Evolutionary conservation across 1,140 invertebrate genomes (phyloP).

Genomic region (Stegodyphus mimosarum): DNA sequence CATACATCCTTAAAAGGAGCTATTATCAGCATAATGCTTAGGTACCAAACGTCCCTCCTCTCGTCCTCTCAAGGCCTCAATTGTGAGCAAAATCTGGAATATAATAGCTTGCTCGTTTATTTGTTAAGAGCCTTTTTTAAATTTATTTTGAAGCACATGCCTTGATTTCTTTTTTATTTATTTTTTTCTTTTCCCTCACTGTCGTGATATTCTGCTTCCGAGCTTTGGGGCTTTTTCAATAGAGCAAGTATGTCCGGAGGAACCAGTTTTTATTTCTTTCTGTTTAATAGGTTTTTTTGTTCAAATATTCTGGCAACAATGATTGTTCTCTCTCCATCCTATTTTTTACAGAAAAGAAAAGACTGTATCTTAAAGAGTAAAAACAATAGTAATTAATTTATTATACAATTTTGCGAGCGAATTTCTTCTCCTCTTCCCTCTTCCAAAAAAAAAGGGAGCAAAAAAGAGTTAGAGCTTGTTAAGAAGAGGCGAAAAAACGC

Average conservation of each 20-base stretch:
- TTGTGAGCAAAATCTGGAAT: neutral
- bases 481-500: too few species aligned
- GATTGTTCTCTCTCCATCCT: neutral
- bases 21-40: slow-evolving; percentile 26
- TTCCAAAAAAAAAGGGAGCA: too few species aligned
- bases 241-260: slow-evolving; percentile 9
- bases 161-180: slow-evolving; percentile 16
- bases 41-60: neutral
- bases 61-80: slow-evolving; percentile 1
- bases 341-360: neutral
- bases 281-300: slow-evolving; percentile 22
- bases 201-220: slow-evolving; percentile 24
- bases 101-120: slow-evolving; percentile 22
- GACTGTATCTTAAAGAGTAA: neutral
- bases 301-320: slow-evolving; percentile 8
- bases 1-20: slow-evolving; percentile 26
- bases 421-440: too few species aligned
- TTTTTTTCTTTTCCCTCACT: slow-evolving; percentile 10
- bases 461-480: too few species aligned
- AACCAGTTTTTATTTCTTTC: slow-evolving; percentile 11
- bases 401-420: neutral
- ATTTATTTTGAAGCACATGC: neutral
- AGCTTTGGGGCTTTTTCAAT: neutral
- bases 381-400: slow-evolving; percentile 48
- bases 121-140: neutral